Evolutionary conservation across 2,797 vertebrate species (phyloP).

Genomic region (Loriculus beryllinus): DNA sequence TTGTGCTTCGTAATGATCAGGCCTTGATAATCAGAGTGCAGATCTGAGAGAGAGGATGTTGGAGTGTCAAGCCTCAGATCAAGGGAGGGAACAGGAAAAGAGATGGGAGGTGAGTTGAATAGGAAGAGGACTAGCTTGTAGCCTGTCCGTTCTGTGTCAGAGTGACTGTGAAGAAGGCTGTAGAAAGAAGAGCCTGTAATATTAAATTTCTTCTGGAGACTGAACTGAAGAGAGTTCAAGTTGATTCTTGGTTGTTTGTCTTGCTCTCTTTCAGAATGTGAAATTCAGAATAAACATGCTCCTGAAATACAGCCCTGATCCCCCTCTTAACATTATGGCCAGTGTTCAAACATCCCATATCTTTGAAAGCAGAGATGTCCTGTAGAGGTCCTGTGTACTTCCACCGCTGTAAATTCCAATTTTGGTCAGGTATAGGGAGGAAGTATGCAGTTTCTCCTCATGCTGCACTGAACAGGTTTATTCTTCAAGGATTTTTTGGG

Average conservation of each 20-base stretch:
- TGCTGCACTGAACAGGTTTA: not conserved
- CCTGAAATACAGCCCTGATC: not conserved
- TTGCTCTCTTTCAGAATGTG: not conserved
- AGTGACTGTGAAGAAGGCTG: not conserved
- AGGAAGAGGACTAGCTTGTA: not conserved
- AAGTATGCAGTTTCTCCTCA: not conserved
- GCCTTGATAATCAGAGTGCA: not conserved
- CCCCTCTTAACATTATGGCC: not conserved
- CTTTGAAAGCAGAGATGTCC: not conserved
- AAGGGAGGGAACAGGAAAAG: not conserved
- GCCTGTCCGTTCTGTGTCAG: not conserved
- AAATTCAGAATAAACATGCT: not conserved
- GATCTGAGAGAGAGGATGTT: not conserved
- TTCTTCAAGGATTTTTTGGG: not conserved
- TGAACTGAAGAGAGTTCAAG: not conserved
- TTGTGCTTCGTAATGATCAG: not conserved
- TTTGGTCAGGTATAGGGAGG: not conserved
- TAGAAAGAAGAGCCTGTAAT: not conserved
- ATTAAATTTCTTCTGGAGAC: not conserved
- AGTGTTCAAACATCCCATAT: not conserved
- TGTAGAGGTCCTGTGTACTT: not conserved
- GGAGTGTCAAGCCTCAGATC: not conserved
- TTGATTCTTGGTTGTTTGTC: not conserved
- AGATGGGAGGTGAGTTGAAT: not conserved
- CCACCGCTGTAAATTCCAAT: not conserved